A percentile compares a stretch with the other conserved stretches of the same genome.
Conservation (phyloP, 1,140 invertebrate genomes). For the Drosophila aff. region DNA sequence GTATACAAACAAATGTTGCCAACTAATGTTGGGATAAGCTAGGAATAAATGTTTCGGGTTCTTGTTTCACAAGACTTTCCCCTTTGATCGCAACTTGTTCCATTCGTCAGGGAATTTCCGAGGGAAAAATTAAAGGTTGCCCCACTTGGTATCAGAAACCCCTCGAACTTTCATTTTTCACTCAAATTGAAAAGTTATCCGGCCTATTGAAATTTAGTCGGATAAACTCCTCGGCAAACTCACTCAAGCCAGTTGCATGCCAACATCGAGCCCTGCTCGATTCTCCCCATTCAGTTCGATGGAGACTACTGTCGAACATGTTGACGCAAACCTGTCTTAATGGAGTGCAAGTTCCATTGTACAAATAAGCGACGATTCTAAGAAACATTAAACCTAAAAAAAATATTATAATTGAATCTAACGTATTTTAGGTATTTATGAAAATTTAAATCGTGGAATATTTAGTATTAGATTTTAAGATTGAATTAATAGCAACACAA, state of each 20-base stretch:
- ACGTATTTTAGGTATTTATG: not conserved
- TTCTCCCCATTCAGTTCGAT: not conserved
- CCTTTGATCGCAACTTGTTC: not conserved
- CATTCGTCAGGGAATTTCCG: not conserved
- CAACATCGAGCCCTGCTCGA: slow-evolving; percentile 1
- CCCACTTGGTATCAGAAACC: not conserved
- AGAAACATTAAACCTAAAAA: too few species aligned
- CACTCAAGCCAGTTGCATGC: not conserved
- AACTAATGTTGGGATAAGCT: not conserved
- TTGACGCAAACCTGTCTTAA: not conserved
- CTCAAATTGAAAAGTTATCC: slow-evolving; percentile 10
- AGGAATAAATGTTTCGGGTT: not conserved
- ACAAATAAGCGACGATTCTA: too few species aligned
- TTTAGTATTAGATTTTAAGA: not conserved
- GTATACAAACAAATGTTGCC: not conserved
- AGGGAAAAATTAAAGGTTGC: not conserved
- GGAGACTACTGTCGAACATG: not conserved
- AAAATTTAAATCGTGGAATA: not conserved
- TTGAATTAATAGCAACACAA: not conserved
- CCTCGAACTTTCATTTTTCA: not conserved
- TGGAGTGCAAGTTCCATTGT: not conserved
- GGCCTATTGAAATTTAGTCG: slow-evolving; percentile 4
- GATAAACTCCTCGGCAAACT: not conserved
- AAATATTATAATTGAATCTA: not conserved
- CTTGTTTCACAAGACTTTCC: not conserved